Percentiles rank a stretch among this genome's conserved stretches.
Evolutionary conservation across 2,113 vertebrate genomes (phyloP).

Genomic region (Micromys minutus): DNA sequence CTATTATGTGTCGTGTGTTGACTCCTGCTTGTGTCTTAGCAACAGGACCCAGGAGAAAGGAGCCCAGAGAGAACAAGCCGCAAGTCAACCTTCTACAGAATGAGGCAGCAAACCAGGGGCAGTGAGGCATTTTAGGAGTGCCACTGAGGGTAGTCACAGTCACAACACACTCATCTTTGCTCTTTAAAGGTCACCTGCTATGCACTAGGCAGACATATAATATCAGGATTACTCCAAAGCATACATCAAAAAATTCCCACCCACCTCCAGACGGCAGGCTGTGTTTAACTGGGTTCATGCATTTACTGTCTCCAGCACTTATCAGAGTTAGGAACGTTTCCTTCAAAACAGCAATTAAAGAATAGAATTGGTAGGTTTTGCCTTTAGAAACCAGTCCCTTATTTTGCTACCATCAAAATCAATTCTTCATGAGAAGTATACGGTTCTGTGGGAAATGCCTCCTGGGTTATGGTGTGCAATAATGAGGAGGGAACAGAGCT

Average conservation of each 20-base stretch:
- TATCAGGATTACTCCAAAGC: background rate
- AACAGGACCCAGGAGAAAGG: constrained; percentile 13
- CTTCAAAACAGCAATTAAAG: background rate
- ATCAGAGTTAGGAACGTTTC: background rate
- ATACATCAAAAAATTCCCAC: background rate
- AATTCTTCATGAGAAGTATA: background rate
- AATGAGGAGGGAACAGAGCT: constrained; percentile 1
- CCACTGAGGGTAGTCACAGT: background rate
- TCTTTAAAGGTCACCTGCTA: background rate
- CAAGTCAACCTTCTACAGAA: background rate
- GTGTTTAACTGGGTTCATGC: background rate
- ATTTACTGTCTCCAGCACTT: background rate
- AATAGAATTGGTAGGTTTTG: background rate
- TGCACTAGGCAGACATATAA: background rate
- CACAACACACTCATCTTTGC: background rate
- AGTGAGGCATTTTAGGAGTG: background rate
- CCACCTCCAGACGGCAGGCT: background rate
- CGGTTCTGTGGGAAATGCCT: background rate
- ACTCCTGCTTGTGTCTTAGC: constrained; percentile 45
- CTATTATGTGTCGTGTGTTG: constrained; percentile 32
- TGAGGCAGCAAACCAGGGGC: background rate
- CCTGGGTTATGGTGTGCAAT: background rate
- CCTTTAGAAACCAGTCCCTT: constrained; percentile 23
- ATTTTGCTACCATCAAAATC: constrained; percentile 34
- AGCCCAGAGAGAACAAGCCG: background rate